Percentiles rank a stretch among this genome's conserved stretches.
phyloP scores from a whole-genome alignment of 2,113 vertebrate species.

The Hydrolagus affinis region DNA sequence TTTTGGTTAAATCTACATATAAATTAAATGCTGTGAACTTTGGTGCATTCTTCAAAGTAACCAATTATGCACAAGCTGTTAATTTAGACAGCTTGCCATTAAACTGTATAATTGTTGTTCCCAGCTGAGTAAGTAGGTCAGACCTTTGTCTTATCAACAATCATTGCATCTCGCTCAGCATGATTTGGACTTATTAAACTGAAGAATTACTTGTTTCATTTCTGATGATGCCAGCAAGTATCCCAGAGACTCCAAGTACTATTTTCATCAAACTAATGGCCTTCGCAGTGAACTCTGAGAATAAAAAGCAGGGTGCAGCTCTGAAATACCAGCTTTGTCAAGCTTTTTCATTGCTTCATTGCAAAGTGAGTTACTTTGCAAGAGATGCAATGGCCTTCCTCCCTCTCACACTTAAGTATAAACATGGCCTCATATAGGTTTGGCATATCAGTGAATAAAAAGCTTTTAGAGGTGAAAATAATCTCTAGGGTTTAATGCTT shows the following conservation, averaged over 20 bases:
- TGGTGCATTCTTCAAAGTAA: neutral
- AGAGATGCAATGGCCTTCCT: neutral
- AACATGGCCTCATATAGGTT: neutral
- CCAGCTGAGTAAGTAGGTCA: slow-evolving; percentile 9
- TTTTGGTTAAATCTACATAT: neutral
- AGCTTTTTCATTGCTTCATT: too few relatives aligned
- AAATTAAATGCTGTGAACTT: too few relatives aligned
- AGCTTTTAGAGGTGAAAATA: neutral
- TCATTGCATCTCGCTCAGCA: neutral
- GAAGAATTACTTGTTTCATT: slow-evolving; percentile 15
- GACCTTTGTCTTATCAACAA: slow-evolving; percentile 12
- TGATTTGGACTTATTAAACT: neutral
- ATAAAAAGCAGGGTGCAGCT: neutral
- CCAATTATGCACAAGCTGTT: slow-evolving; percentile 4
- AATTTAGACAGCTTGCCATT: neutral
- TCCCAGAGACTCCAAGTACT: neutral
- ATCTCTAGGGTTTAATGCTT: neutral
- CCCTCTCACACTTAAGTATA: neutral
- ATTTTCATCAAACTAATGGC: neutral
- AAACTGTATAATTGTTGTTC: slow-evolving; percentile 21
- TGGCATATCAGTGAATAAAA: neutral
- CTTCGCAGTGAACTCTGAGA: neutral
- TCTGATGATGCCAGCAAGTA: neutral
- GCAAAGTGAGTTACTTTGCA: neutral
- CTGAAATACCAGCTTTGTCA: neutral